Conservation (phyloP, 2,888 invertebrate genomes). For the Linyphia triangularis region DNA sequence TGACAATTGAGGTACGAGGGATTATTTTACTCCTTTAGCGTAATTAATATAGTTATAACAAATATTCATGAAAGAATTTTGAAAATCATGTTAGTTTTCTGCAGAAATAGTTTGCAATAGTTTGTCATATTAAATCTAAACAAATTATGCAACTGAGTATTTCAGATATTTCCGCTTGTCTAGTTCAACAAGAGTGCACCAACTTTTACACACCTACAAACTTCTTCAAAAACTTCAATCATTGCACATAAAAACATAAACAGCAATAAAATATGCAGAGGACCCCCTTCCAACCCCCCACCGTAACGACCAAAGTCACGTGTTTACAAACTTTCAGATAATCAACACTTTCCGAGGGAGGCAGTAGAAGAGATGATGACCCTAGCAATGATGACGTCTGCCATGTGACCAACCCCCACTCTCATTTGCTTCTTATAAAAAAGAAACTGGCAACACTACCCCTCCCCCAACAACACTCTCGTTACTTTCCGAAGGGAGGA, state of each 20-base stretch:
- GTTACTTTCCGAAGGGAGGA: constrained; percentile 19
- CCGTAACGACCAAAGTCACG: constrained; percentile 38
- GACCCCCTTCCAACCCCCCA: neutral
- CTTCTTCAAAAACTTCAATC: too few species aligned
- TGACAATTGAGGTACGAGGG: too few species aligned
- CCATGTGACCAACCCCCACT: constrained; percentile 3
- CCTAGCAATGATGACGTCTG: constrained; percentile 52
- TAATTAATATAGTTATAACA: too few species aligned
- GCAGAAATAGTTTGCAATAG: too few species aligned
- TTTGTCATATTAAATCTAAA: too few species aligned
- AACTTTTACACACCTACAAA: too few species aligned
- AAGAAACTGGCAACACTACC: neutral
- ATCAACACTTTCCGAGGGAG: constrained; percentile 40
- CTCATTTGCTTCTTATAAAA: constrained; percentile 37
- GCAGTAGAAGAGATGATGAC: constrained; percentile 29
- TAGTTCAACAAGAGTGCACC: too few species aligned
- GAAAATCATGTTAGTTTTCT: too few species aligned
- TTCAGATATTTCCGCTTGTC: too few species aligned
- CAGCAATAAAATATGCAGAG: neutral
- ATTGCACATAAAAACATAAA: neutral
- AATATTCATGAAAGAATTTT: too few species aligned
- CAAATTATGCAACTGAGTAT: too few species aligned
- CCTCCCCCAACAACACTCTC: constrained; percentile 12
- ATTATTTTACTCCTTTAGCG: too few species aligned
- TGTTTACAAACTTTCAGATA: constrained; percentile 62